Evolutionary conservation across 2,113 vertebrate species (phyloP), one percentile per base, ranked within the genome.

Genomic region (Cervus canadensis): DNA sequence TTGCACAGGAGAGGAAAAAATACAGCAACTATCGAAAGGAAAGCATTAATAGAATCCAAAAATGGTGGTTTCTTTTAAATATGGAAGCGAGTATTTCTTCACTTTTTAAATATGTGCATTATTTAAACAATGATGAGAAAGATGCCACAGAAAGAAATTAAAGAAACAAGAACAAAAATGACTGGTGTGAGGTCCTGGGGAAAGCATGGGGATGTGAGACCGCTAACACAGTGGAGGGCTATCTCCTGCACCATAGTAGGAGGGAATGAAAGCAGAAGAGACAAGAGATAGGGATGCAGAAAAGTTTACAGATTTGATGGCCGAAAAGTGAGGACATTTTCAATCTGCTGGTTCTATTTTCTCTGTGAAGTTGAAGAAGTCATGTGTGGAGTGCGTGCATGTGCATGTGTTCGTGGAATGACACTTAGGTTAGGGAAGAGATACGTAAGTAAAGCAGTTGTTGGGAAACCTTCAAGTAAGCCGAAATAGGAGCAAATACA

Each of bases 91-190:
- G 84, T 43, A 28, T 33, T 50, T 50, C 15, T 50, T 79, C 45
- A 33, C 45, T 52, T 54, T 54, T 52, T 14, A 54, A 82, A 82
- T 17, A 82, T 23, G 79, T 60, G 3, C 17, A 15, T 62, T 91
- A 23, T 71, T 96, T 90, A 84, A 71, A 81, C 78, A 30, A 19
- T 79, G 45, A 67, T 40, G 50, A 45, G 50, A 83, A 60, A 25
- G 30, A 23, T 48, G 10, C 0, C 50, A 50, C 2, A 13, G 36
- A 59, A 91, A 62, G 11, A 57, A 87, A 60, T 33, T n/a, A 74
- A 81, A 95, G 33, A 43, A 94, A 23, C n/a, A 23, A 43, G 60
- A 82, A 79, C 45, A 26, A 93, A 76, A 45, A 50, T 2, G 28
- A 79, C n/a, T 54, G n/a, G 5, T 48, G 8, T 86, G 28, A 85